These are phyloP conservation scores for Bimastos eiseni DNA, from an alignment of 2,888 invertebrate species.

Conservation along the genomic window DNA sequence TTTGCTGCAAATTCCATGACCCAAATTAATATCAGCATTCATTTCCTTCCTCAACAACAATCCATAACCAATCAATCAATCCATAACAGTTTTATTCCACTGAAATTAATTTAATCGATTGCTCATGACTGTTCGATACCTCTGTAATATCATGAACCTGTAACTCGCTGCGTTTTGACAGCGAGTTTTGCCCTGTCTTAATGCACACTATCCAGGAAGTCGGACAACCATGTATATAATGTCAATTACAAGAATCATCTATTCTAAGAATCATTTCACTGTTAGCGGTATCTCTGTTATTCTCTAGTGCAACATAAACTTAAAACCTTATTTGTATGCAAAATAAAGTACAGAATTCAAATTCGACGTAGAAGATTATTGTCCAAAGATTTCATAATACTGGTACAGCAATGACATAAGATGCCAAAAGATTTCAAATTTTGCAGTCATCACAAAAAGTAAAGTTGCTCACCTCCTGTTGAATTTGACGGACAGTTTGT, in stretches of 20 bases:
- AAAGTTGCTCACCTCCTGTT: conserved; percentile 83
- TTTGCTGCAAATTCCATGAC: not conserved
- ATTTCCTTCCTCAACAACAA: too few species aligned
- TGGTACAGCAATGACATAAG: not conserved
- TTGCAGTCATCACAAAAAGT: not conserved
- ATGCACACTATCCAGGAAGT: too few species aligned
- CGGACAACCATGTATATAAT: too few species aligned
- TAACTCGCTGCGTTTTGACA: too few species aligned
- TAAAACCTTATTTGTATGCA: not conserved
- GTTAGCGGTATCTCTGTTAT: not conserved
- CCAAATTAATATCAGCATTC: not conserved
- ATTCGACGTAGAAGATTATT: too few species aligned
- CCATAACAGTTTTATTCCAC: too few species aligned
- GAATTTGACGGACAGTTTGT: conserved; percentile 95
- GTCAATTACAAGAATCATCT: too few species aligned
- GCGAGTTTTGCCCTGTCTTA: too few species aligned
- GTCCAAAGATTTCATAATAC: not conserved
- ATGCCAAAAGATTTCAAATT: not conserved
- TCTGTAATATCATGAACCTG: too few species aligned
- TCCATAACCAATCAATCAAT: too few species aligned
- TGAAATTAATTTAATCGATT: not conserved
- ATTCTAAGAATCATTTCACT: not conserved
- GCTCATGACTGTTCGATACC: too few species aligned
- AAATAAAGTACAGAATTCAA: not conserved
- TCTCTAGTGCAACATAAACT: not conserved